Evolutionary conservation across 2,888 invertebrate species (phyloP), one percentile per base, ranked within the genome.

Genomic region (Leptinotarsa juncta): DNA sequence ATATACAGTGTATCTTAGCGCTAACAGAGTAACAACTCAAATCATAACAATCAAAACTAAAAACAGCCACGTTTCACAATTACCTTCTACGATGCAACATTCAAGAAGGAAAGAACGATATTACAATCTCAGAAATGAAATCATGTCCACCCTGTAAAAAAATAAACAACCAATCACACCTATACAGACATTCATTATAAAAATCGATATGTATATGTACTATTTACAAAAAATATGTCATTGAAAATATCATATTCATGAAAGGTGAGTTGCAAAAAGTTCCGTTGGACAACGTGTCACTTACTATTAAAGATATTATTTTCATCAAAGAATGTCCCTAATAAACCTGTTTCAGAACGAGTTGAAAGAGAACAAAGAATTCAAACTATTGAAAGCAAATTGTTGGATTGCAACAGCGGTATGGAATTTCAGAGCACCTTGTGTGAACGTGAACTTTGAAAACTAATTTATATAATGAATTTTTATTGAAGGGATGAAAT

Each of bases 61-160:
- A 84, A 85, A 86, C 85, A 86, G 85, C 85, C 85, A 85, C 85
- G 82, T 82, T 83, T 83, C 83, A 84, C 83, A 82, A 77, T 81
- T 81, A 80, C 78, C 66, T 69, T 42, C 42, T 42, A 67, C 72
- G 67, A 77, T 68, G 76, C 76, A 77, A 77, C 74, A 48, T 65
- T 71, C 51, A 53, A 32, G 49, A 65, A 42, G 42, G 42, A 51
- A 42, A 10, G 16, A 50, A 23, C 42, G 23, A 62, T n/a, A 14
- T 60, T 60, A 55, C 51, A 51, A 51, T 73, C 53, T 66, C 42
- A 18, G 12, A 67, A 48, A 60, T 72, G 32, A 51, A 12, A 71
- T 57, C 50, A 65, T 66, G 48, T 32, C 65, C 16, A 68, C 70
- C 62, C 72, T 70, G 72, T 72, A 42, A 53, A 78, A 73, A 78